Conservation (phyloP, 2,113 vertebrate genomes). For the Antechinus flavipes region DNA sequence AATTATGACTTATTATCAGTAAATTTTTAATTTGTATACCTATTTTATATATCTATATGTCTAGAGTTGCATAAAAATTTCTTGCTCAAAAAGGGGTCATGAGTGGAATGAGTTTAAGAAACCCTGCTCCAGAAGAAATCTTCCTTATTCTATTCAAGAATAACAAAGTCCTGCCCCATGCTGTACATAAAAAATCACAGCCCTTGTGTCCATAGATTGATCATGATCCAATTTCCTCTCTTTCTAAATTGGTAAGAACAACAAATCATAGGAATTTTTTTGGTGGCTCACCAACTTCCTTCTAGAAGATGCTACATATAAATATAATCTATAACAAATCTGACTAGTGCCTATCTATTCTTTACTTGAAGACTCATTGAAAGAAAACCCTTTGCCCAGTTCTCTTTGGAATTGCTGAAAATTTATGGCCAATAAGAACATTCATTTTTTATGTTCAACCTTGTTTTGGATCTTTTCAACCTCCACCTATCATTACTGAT, state of each 20-base stretch:
- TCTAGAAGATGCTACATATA: background rate
- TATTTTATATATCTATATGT: too few relatives aligned
- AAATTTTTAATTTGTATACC: too few relatives aligned
- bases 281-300: background rate
- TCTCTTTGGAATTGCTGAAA: background rate
- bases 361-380: background rate
- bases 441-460: background rate
- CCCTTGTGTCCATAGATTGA: background rate
- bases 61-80: too few relatives aligned
- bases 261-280: background rate
- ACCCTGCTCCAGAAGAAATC: background rate
- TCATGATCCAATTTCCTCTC: background rate
- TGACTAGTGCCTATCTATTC: background rate
- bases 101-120: too few relatives aligned
- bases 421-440: background rate
- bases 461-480: background rate
- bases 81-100: too few relatives aligned
- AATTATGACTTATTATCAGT: too few relatives aligned
- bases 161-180: background rate
- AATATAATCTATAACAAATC: background rate
- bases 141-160: background rate
- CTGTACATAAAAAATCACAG: background rate
- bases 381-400: background rate
- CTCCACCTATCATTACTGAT: background rate
- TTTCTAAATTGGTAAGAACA: background rate